Base-by-base conservation (phyloP, 2,797 vertebrate genomes). In the Helostoma temminkii region DNA sequence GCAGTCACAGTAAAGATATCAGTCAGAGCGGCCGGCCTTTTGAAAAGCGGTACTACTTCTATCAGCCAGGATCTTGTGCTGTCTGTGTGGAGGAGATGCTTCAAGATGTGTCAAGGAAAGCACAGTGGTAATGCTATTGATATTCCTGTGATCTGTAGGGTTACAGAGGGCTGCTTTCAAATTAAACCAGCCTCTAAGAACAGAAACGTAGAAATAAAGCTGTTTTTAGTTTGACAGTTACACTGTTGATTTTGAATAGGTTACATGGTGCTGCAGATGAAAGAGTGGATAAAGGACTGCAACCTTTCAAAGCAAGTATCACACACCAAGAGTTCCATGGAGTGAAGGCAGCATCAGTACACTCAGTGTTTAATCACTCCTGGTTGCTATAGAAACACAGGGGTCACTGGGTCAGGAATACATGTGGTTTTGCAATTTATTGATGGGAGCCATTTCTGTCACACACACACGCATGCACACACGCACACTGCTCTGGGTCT, bases 101-200 rank as follows among this genome's bases (percentile, higher is more conserved):
- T 83, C 68, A 67, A 75, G 73, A 81, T 22, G 75, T 84, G 82
- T 89, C 85, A 84, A 80, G 71, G 81, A 86, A 86, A 80, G 76
- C 48, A 55, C 70, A 70, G 76, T 39, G 71, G 65, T 69, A 70
- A 75, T 66, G 68, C 66, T 74, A 80, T 67, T 78, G 84, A 86
- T 78, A 77, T 83, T 78, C 67, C 37, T 42, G 54, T 7, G 15
- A 73, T 60, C 81, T 53, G 59, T 66, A 58, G 73, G 81, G 78
- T 81, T 74, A 57, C 64, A 67, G 75, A 77, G 41, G 55, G 52
- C 58, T 3, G 71, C 59, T 68, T 76, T 81, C 37, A 78, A 69
- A 83, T 64, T 60, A 67, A 81, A 57, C 42, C 6, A 12, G 32
- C 26, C 53, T 39, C 58, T 1, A 34, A 71, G 42, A 65, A 54